phyloP scores from a whole-genome alignment of 64 coral and sea anemone genomes.

The Montipora foliosa region DNA sequence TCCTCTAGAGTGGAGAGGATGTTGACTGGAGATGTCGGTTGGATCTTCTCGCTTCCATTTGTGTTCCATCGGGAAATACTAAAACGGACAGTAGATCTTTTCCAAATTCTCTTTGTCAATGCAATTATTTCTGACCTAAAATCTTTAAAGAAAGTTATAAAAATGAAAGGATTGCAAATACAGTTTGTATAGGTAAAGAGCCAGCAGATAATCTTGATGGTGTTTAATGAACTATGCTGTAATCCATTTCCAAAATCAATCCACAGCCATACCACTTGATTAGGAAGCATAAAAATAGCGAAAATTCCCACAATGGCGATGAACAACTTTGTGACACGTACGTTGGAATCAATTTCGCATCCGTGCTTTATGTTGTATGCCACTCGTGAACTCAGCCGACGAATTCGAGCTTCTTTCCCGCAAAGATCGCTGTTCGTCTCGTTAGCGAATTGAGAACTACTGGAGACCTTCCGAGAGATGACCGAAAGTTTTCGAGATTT shows the following conservation, averaged over 20 bases:
- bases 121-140: conserved; percentile 34
- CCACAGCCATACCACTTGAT: conserved; percentile 79
- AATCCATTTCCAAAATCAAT: conserved; percentile 70
- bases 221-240: conserved; percentile 13
- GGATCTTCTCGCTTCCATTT: background rate
- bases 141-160: conserved; percentile 62
- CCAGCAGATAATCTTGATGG: conserved; percentile 71
- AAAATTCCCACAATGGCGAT: conserved; percentile 70
- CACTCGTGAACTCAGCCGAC: conserved; percentile 7
- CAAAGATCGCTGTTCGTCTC: background rate
- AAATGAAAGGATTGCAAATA: conserved; percentile 71
- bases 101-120: background rate
- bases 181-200: conserved; percentile 79
- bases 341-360: conserved; percentile 49
- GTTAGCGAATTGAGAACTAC: background rate
- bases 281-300: conserved; percentile 81
- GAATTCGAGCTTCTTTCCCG: background rate
- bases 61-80: background rate
- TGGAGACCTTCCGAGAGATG: background rate
- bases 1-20: conserved; percentile 7
- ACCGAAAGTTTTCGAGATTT: background rate
- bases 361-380: conserved; percentile 7
- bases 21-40: background rate
- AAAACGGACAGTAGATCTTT: background rate
- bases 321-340: conserved; percentile 75